Evolutionary conservation across 2,888 invertebrate genomes (phyloP).

Genomic region (Caenorhabditis wallacei): DNA sequence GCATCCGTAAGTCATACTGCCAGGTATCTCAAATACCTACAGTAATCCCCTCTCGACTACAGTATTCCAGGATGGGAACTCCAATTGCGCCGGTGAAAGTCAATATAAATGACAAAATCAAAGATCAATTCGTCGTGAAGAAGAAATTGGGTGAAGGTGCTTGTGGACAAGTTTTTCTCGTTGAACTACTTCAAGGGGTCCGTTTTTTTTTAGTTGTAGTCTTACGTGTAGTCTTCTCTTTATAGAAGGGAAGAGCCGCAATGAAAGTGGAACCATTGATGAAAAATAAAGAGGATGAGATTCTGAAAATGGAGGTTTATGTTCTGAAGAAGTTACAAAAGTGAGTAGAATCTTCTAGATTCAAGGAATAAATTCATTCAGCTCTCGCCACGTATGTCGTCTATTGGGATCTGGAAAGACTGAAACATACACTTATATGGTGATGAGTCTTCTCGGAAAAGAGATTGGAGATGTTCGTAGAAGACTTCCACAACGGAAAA

Average conservation of each 20-base stretch:
- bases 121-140: constrained; percentile 70
- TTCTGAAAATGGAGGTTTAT: constrained; percentile 80
- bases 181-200: constrained; percentile 51
- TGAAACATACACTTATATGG: constrained; percentile 74
- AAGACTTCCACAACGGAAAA: constrained; percentile 69
- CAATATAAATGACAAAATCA: constrained; percentile 69
- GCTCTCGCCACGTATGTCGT: constrained; percentile 75
- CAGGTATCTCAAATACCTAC: constrained; percentile 10
- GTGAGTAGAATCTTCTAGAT: not conserved
- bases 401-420: constrained; percentile 71
- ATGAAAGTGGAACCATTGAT: constrained; percentile 78
- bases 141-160: constrained; percentile 80
- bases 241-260: constrained; percentile 69
- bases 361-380: constrained; percentile 1
- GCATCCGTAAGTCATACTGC: constrained; percentile 46
- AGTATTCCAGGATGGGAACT: constrained; percentile 62
- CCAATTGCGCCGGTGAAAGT: constrained; percentile 72
- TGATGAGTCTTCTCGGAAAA: constrained; percentile 79
- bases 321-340: constrained; percentile 75
- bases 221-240: not conserved
- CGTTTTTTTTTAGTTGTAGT: not conserved
- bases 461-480: constrained; percentile 76
- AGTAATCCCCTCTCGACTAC: not conserved
- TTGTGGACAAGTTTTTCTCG: constrained; percentile 72
- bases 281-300: constrained; percentile 78